A percentile compares a stretch with the other conserved stretches of the same genome.
Evolutionary conservation across 2,888 invertebrate genomes (phyloP).

Genomic region (Agriopis aurantiaria): DNA sequence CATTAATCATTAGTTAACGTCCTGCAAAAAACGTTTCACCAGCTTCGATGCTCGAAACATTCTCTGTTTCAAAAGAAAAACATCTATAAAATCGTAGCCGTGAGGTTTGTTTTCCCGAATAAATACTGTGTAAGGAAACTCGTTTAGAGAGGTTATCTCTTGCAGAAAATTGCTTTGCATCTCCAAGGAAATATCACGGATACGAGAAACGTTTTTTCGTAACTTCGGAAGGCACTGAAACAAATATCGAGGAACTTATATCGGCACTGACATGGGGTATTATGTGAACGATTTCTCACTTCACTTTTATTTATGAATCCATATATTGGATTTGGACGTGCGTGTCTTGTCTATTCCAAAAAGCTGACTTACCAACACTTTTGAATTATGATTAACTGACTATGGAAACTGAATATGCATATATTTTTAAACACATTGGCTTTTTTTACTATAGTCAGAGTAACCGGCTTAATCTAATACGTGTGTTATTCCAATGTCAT

Average conservation of each 20-base stretch:
- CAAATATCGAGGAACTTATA: constrained; percentile 53
- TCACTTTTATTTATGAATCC: constrained; percentile 31
- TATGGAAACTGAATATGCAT: background rate
- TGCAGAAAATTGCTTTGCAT: constrained; percentile 83
- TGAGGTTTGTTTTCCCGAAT: constrained; percentile 58
- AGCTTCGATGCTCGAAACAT: constrained; percentile 41
- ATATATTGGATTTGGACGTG: constrained; percentile 17
- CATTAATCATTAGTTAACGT: constrained; percentile 50
- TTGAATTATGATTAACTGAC: background rate
- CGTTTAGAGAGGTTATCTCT: constrained; percentile 78
- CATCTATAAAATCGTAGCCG: constrained; percentile 49
- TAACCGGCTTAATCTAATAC: no score
- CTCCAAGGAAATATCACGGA: constrained; percentile 80
- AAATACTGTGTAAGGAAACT: constrained; percentile 69
- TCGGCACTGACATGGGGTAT: constrained; percentile 37
- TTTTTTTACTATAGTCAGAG: background rate
- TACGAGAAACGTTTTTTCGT: constrained; percentile 71
- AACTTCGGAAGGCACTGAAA: constrained; percentile 66
- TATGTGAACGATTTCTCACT: constrained; percentile 38
- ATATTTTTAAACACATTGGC: background rate
- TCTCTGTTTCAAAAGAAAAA: constrained; percentile 42
- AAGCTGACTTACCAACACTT: background rate
- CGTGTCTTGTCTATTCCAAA: constrained; percentile 13
- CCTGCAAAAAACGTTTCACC: constrained; percentile 46
- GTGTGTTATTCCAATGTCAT: no score